Evolutionary conservation across 2,888 invertebrate genomes (phyloP).

Genomic region (Cremastinae sp.): DNA sequence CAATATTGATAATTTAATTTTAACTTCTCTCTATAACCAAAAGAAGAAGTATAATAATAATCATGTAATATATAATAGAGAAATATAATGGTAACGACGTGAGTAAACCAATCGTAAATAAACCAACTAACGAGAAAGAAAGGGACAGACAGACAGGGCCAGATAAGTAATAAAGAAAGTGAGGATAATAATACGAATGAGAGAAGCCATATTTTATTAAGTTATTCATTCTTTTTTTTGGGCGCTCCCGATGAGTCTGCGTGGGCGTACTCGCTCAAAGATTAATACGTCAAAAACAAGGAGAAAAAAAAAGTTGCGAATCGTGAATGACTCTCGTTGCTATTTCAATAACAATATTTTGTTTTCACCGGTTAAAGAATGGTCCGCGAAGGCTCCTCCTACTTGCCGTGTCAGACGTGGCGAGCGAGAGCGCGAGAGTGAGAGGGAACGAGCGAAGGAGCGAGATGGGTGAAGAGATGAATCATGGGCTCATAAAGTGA

Average conservation of each 20-base stretch:
- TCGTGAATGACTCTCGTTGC: slow-evolving; percentile 48
- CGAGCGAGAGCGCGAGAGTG: slow-evolving; percentile 12
- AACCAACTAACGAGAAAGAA: no score
- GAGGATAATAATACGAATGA: not conserved
- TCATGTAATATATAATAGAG: no score
- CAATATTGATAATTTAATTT: no score
- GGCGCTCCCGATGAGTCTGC: slow-evolving; percentile 28
- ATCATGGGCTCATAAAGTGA: slow-evolving; percentile 74
- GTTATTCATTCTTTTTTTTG: slow-evolving; percentile 22
- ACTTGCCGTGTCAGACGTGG: slow-evolving; percentile 11
- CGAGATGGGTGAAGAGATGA: slow-evolving; percentile 64
- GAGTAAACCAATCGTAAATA: no score
- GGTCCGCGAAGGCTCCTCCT: slow-evolving; percentile 55
- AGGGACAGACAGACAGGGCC: no score
- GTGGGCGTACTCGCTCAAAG: slow-evolving; percentile 48
- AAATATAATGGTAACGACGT: no score
- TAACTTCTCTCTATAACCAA: no score
- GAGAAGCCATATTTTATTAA: slow-evolving; percentile 45
- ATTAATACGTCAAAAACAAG: slow-evolving; percentile 29
- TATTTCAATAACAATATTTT: slow-evolving; percentile 66
- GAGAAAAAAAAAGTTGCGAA: slow-evolving; percentile 28
- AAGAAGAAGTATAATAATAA: no score
- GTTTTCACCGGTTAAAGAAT: slow-evolving; percentile 64
- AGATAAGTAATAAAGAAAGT: no score
- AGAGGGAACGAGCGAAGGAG: slow-evolving; percentile 2